Conservation (phyloP, 2,797 vertebrate species). For the Oryzias dopingdopingensis region DNA sequence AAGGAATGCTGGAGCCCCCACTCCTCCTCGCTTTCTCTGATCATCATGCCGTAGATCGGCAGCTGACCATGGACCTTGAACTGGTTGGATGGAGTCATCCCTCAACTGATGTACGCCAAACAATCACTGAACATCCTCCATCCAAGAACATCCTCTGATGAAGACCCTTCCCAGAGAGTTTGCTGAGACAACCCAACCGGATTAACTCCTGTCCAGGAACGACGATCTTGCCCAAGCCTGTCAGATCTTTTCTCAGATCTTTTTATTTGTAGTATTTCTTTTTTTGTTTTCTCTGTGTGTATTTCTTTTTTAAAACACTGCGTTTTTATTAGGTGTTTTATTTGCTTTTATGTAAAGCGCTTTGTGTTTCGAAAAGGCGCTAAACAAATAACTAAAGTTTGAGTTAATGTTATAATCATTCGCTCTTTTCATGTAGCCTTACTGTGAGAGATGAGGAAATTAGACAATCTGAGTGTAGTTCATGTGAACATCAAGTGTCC, state of each 20-base stretch:
- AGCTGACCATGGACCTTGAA: conserved; percentile 95
- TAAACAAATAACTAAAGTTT: too few species aligned
- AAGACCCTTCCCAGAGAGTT: conserved; percentile 94
- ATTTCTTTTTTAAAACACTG: too few species aligned
- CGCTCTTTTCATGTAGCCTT: too few species aligned
- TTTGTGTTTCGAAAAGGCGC: too few species aligned
- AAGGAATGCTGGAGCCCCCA: conserved; percentile 95
- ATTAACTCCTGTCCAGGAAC: conserved; percentile 93
- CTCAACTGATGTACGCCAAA: conserved; percentile 92
- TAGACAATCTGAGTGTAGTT: too few species aligned
- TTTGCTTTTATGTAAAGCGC: too few species aligned
- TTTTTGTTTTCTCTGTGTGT: too few species aligned
- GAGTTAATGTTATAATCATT: too few species aligned
- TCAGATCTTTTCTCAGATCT: conserved; percentile 94
- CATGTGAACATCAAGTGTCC: too few species aligned
- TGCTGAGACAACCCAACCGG: conserved; percentile 93
- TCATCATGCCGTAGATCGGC: conserved; percentile 91
- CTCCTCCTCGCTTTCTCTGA: conserved; percentile 92
- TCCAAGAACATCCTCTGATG: conserved; percentile 97
- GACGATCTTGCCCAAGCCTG: conserved; percentile 87
- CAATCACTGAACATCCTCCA: conserved; percentile 88
- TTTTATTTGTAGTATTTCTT: too few species aligned
- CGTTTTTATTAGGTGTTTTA: too few species aligned
- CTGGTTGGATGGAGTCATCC: conserved; percentile 90
- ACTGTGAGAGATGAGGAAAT: too few species aligned